Conservation (phyloP, 1,140 invertebrate species). For the Drosophila orosa region DNA sequence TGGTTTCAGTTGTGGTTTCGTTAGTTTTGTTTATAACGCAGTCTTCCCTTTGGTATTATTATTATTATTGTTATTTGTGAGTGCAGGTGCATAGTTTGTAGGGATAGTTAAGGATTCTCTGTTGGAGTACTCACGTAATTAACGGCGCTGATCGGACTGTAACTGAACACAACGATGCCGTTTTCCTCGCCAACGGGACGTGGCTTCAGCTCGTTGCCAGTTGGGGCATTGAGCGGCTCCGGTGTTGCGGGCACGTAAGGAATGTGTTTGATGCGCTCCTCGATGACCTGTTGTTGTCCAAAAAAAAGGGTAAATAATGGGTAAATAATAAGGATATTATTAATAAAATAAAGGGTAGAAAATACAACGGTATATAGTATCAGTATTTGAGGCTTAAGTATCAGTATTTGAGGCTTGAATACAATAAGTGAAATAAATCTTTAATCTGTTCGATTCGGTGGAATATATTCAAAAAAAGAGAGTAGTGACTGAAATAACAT, state of each 20-base stretch:
- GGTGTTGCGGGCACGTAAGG: conserved; percentile 88
- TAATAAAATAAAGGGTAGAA: background rate
- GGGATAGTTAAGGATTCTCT: background rate
- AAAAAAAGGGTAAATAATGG: background rate
- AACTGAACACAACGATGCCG: conserved; percentile 93
- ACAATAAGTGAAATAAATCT: too few relatives aligned
- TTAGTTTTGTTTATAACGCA: background rate
- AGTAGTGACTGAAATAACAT: too few relatives aligned
- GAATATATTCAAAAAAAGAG: too few relatives aligned
- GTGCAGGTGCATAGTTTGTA: conserved; percentile 31
- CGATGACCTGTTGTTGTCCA: too few relatives aligned
- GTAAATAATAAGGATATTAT: too few relatives aligned
- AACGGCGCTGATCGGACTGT: conserved; percentile 93
- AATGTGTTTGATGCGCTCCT: conserved; percentile 92
- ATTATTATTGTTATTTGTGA: background rate
- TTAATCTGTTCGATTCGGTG: too few relatives aligned
- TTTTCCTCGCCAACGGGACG: conserved; percentile 93
- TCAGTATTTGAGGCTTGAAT: too few relatives aligned
- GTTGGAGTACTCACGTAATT: conserved; percentile 91
- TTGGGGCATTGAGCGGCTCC: conserved; percentile 92
- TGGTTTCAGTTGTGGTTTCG: background rate
- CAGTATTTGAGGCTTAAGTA: too few relatives aligned
- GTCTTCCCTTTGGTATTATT: background rate
- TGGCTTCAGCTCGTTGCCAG: conserved; percentile 92
- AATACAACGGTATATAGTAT: too few relatives aligned